phyloP scores from a whole-genome alignment of 2,888 invertebrate genomes.

The Pedicia rivosa region DNA sequence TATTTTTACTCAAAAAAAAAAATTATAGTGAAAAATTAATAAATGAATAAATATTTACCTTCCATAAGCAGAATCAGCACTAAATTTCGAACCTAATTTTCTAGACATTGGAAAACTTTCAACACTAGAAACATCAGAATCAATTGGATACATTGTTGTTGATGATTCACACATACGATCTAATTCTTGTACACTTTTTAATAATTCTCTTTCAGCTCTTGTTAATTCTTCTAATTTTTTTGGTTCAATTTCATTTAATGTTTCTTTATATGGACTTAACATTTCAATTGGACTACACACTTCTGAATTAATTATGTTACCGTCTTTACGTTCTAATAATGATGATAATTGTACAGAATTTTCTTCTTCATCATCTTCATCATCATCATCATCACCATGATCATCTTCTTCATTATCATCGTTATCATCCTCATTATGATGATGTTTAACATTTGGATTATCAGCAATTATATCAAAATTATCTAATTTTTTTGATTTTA shows the following conservation, averaged over 20 bases:
- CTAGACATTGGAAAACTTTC: conserved; percentile 15
- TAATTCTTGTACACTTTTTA: conserved; percentile 8
- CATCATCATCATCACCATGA: conserved; percentile 2
- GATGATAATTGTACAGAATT: neutral
- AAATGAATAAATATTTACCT: conserved; percentile 38
- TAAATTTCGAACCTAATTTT: conserved; percentile 20
- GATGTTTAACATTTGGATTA: no score
- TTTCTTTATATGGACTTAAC: neutral
- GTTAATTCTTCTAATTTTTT: conserved; percentile 1
- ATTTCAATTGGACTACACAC: no score
- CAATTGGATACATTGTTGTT: conserved; percentile 14
- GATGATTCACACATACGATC: conserved; percentile 6
- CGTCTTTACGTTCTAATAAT: no score
- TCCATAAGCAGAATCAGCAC: conserved; percentile 68
- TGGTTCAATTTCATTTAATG: neutral
- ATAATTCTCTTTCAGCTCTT: conserved; percentile 6
- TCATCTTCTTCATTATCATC: conserved; percentile 5
- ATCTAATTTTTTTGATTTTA: neutral
- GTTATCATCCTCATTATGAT: neutral
- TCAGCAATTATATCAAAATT: no score
- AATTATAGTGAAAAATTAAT: neutral
- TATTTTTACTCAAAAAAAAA: conserved; percentile 1
- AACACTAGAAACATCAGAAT: conserved; percentile 28
- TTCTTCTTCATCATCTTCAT: conserved; percentile 15
- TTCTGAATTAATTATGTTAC: no score